A percentile compares a stretch with the other conserved stretches of the same genome.
Conservation (phyloP, 2,888 invertebrate species). For the Creontiades dilutus region DNA sequence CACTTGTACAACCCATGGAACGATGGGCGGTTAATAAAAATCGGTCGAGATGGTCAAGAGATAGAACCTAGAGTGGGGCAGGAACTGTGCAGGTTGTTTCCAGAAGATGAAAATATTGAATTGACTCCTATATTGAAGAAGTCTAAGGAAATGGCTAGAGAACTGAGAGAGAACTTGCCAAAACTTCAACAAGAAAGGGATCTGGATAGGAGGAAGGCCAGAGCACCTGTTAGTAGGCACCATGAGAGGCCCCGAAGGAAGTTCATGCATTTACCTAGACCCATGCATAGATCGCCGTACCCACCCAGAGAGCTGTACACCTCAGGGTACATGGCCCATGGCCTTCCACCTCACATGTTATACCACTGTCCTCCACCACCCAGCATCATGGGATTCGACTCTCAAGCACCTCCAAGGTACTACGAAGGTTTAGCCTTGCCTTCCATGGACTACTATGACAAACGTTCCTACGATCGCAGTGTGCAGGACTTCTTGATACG, state of each 20-base stretch:
- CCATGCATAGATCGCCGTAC: neutral
- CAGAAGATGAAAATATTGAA: slow-evolving; percentile 93
- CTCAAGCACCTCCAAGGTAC: slow-evolving; percentile 76
- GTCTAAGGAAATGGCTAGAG: slow-evolving; percentile 70
- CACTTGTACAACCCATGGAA: slow-evolving; percentile 99
- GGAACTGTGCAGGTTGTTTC: slow-evolving; percentile 95
- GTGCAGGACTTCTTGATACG: slow-evolving; percentile 93
- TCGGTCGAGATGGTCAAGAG: slow-evolving; percentile 99
- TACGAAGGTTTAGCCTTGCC: slow-evolving; percentile 69
- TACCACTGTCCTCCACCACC: slow-evolving; percentile 46
- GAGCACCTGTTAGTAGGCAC: neutral
- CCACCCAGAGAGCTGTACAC: slow-evolving; percentile 55
- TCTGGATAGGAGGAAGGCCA: slow-evolving; percentile 37
- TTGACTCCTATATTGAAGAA: slow-evolving; percentile 90
- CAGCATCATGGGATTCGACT: neutral
- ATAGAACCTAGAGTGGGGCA: slow-evolving; percentile 97
- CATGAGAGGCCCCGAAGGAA: slow-evolving; percentile 1
- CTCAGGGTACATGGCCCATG: slow-evolving; percentile 19
- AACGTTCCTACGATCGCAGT: slow-evolving; percentile 91
- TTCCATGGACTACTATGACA: slow-evolving; percentile 81
- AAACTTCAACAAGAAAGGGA: slow-evolving; percentile 45
- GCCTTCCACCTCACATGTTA: slow-evolving; percentile 13
- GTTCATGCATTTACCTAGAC: slow-evolving; percentile 3
- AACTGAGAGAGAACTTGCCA: slow-evolving; percentile 59
- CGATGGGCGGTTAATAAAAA: slow-evolving; percentile 98